phyloP scores from a whole-genome alignment of 2,888 invertebrate genomes.

The Drosophila quinaria region DNA sequence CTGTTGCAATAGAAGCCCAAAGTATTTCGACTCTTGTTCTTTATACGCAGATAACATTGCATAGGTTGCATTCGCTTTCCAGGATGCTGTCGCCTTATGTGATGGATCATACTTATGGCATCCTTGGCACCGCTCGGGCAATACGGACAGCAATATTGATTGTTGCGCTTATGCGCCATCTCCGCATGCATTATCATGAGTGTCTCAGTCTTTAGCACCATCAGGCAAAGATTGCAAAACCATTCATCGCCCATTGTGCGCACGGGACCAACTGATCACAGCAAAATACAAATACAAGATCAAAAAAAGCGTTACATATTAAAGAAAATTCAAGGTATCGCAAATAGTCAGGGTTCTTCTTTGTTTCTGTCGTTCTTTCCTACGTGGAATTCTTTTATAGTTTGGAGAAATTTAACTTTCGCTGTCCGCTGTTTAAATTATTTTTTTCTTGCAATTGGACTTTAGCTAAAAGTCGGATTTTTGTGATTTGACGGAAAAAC shows the following conservation, averaged over 20 bases:
- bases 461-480: too few species aligned
- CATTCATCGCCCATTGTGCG: constrained; percentile 17
- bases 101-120: constrained; percentile 6
- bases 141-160: constrained; percentile 31
- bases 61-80: constrained; percentile 27
- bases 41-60: constrained; percentile 22
- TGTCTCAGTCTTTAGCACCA: neutral
- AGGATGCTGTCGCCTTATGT: constrained; percentile 36
- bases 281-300: neutral
- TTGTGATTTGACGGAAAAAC: too few species aligned
- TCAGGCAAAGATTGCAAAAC: constrained; percentile 51
- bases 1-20: constrained; percentile 67
- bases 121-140: constrained; percentile 12
- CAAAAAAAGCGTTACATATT: neutral
- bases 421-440: too few species aligned
- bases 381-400: too few species aligned
- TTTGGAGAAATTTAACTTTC: too few species aligned
- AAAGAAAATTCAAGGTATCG: too few species aligned
- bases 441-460: too few species aligned
- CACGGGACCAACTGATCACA: neutral
- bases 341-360: too few species aligned
- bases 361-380: too few species aligned
- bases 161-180: constrained; percentile 11
- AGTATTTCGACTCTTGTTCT: constrained; percentile 53
- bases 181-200: constrained; percentile 2